These are phyloP conservation scores for Epicauta chinensis DNA, from an alignment of 1,140 invertebrate species.

Conservation along the genomic window DNA sequence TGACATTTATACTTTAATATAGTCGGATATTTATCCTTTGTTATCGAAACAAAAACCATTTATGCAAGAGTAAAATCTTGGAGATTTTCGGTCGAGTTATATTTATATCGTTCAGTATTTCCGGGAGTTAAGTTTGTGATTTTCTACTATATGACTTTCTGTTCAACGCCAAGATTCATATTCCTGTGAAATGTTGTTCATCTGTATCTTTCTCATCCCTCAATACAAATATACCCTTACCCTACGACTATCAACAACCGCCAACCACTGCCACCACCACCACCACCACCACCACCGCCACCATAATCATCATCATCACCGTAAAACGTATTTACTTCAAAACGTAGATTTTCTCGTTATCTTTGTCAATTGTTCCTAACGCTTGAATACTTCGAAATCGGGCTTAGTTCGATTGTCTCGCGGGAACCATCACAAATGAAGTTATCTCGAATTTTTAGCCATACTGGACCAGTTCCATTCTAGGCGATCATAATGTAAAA, in stretches of 20 bases:
- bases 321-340: background rate
- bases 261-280: too few relatives aligned
- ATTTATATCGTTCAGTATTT: conserved; percentile 12
- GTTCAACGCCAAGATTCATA: conserved; percentile 15
- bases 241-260: too few relatives aligned
- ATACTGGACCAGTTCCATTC: too few relatives aligned
- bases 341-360: conserved; percentile 17
- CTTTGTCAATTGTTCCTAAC: conserved; percentile 15
- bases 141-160: conserved; percentile 16
- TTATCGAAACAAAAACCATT: conserved; percentile 14
- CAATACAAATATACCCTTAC: too few relatives aligned
- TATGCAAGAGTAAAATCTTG: conserved; percentile 4
- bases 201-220: too few relatives aligned
- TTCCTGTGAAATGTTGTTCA: conserved; percentile 1
- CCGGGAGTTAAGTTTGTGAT: conserved; percentile 12
- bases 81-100: conserved; percentile 10
- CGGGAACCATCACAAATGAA: background rate
- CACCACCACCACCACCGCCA: too few relatives aligned
- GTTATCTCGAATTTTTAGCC: too few relatives aligned
- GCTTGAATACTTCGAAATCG: conserved; percentile 10
- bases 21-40: conserved; percentile 3
- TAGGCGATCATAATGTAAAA: too few relatives aligned
- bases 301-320: too few relatives aligned
- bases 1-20: too few relatives aligned
- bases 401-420: conserved; percentile 8